Conservation (phyloP, 2,888 invertebrate genomes). For the Xylota segnis region DNA sequence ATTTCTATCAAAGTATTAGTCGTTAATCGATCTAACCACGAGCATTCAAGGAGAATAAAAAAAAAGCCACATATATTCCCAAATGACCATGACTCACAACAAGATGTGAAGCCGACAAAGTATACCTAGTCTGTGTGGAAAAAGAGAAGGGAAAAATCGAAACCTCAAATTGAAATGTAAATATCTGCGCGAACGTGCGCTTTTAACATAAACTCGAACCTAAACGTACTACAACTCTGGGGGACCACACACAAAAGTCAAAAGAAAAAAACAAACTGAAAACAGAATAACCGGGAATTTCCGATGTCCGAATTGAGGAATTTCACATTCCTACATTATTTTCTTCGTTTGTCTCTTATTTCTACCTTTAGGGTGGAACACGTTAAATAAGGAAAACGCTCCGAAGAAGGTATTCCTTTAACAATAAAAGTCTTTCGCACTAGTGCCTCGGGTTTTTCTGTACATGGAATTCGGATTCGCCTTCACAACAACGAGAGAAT, state of each 20-base stretch:
- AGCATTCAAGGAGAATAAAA: background rate
- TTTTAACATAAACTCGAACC: background rate
- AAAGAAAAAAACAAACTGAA: slow-evolving; percentile 1
- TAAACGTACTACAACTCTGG: slow-evolving; percentile 4
- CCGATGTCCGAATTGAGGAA: slow-evolving; percentile 34
- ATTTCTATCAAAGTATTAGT: slow-evolving; percentile 4
- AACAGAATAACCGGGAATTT: slow-evolving; percentile 32
- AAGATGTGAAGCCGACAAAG: slow-evolving; percentile 33
- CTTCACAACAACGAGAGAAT: slow-evolving; percentile 13
- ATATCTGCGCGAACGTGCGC: slow-evolving; percentile 46
- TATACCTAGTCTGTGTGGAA: background rate
- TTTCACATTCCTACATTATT: slow-evolving; percentile 13
- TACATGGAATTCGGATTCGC: slow-evolving; percentile 28
- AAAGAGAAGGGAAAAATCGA: slow-evolving; percentile 1
- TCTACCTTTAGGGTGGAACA: slow-evolving; percentile 15
- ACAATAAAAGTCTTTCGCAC: slow-evolving; percentile 17
- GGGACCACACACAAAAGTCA: background rate
- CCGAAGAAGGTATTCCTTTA: slow-evolving; percentile 10
- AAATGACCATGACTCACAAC: slow-evolving; percentile 52
- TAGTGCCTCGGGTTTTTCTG: slow-evolving; percentile 10
- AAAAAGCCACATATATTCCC: too few species aligned
- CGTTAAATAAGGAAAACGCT: background rate
- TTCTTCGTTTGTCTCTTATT: background rate
- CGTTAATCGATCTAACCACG: slow-evolving; percentile 44
- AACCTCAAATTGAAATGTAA: slow-evolving; percentile 54